Base-by-base conservation (phyloP, 2,888 invertebrate species). In the Cerastoderma edule region DNA sequence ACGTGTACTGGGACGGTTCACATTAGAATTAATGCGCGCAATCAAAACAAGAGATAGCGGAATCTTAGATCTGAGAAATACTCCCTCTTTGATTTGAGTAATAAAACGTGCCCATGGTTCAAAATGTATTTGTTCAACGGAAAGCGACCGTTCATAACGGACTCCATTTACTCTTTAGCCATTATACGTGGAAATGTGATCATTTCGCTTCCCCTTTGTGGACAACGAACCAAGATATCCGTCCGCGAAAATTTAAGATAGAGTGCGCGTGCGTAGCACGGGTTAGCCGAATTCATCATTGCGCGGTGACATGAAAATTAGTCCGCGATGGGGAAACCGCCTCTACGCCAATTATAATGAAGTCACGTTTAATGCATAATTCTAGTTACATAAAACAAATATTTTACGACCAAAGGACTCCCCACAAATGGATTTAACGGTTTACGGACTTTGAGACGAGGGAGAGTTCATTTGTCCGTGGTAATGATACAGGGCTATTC, bases 261-360 rank as follows among this genome's bases (percentile, higher is more conserved):
- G 57, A 67, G 54, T 28, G 50, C 80, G 73, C 74, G 77, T 74
- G 80, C 57, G 30, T 13, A 50, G 65, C 80, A 80, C 80, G 80
- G 64, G 80, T 67, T 16, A 35, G 44, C 28, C 48, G 71, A 72
- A 69, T 67, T 68, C 64, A 68, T 56, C 74, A 67, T 65, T 66
- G 66, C 33, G 60, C 65, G 60, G 66, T 79, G 75, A 75, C 79
- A 75, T 72, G 68, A 69, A 72, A 78, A 75, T 75, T 75, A 60
- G 72, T 67, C 69, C 69, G 24, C 33, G 33, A 70, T 66, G 48
- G 73, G 24, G 64, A 39, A 60, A 39, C 60, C n/a, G 60, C 35
- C 60, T 60, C 60, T 28, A 16, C 13, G 39, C 53, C 70, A 70
- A 78, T 73, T 75, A 75, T 69, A 70, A 75, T 64, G 72, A 75